Conservation (phyloP, 2,113 vertebrate genomes). For the Phyllostomus discolor region DNA sequence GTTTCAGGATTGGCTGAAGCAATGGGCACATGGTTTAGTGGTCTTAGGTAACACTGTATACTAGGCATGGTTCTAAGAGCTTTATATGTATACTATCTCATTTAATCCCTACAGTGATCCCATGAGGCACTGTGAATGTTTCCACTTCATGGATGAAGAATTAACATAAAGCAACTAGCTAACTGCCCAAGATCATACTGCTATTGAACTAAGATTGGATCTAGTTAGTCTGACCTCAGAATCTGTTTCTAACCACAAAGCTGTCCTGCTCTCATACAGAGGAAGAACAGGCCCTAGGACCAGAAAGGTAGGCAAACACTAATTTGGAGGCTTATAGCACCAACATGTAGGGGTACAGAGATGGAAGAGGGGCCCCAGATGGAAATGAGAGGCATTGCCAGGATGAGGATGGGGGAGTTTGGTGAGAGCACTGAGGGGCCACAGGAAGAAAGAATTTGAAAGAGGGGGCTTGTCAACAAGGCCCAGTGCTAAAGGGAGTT, state of each 20-base stretch:
- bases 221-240: neutral
- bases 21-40: neutral
- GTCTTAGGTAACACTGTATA: neutral
- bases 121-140: neutral
- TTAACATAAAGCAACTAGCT: neutral
- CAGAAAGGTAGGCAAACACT: neutral
- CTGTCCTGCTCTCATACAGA: neutral
- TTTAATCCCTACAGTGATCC: neutral
- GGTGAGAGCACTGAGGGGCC: neutral
- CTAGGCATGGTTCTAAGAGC: neutral
- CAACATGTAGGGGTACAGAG: neutral
- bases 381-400: neutral
- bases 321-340: neutral
- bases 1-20: neutral
- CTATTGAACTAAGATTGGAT: neutral
- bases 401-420: neutral
- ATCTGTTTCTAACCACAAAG: neutral
- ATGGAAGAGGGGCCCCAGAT: neutral
- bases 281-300: neutral
- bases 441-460: neutral
- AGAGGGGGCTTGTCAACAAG: neutral
- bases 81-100: neutral
- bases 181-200: neutral
- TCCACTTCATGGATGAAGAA: conserved; percentile 16
- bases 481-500: neutral